A percentile compares a stretch with the other conserved stretches of the same genome.
phyloP scores from a whole-genome alignment of 2,888 invertebrate species.

The Cephus pygmeus region DNA sequence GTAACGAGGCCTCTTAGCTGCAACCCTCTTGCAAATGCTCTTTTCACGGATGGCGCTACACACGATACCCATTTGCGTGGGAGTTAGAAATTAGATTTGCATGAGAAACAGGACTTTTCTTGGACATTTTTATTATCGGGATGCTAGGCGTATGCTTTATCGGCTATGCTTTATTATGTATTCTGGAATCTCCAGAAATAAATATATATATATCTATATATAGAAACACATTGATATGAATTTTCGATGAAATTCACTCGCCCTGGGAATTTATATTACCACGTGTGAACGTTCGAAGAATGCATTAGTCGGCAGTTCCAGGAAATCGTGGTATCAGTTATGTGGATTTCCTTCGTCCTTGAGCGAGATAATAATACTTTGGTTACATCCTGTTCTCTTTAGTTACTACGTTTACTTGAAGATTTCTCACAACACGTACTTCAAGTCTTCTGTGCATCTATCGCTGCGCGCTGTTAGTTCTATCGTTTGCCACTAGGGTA shows the following conservation, averaged over 20 bases:
- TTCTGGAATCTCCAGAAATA: neutral
- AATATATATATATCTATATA: too few species aligned
- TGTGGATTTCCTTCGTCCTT: neutral
- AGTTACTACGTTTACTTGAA: neutral
- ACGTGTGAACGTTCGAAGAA: neutral
- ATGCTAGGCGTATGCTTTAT: neutral
- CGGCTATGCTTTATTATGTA: neutral
- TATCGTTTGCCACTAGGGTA: neutral
- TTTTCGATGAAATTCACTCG: neutral
- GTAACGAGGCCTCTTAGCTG: neutral
- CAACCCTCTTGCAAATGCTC: neutral
- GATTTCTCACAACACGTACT: neutral
- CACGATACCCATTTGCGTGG: neutral
- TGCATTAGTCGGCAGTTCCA: neutral
- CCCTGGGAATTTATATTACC: neutral
- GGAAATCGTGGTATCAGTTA: neutral
- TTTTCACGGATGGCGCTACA: neutral
- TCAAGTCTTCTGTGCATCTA: neutral
- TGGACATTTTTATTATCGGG: neutral
- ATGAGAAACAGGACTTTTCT: neutral
- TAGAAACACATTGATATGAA: neutral
- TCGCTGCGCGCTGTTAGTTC: neutral
- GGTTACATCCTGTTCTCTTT: neutral
- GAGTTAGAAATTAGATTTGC: neutral
- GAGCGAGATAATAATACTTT: neutral